phyloP scores from a whole-genome alignment of 2,113 vertebrate genomes.

The Oryzias woworae region DNA sequence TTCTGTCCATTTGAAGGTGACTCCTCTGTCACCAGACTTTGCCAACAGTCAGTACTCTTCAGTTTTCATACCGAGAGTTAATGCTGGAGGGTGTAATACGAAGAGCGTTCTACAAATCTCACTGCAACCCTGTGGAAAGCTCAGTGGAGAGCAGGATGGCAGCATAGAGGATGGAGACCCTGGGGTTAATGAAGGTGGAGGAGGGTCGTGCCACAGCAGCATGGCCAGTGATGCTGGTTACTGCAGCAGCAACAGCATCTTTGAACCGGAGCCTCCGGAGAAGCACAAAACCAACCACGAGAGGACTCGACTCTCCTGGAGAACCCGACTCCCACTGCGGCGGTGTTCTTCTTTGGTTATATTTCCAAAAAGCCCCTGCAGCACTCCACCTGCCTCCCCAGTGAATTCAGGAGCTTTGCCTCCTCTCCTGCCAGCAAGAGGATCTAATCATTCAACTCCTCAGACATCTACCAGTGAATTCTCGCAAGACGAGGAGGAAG shows the following conservation, averaged over 20 bases:
- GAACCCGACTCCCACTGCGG: slow-evolving; percentile 81
- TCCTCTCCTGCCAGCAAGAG: slow-evolving; percentile 61
- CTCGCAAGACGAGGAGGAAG: slow-evolving; percentile 67
- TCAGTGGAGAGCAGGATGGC: slow-evolving; percentile 58
- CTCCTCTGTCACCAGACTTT: slow-evolving; percentile 78
- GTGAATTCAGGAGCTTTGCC: slow-evolving; percentile 73
- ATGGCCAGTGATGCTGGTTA: slow-evolving; percentile 77
- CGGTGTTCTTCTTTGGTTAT: slow-evolving; percentile 94
- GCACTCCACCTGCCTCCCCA: slow-evolving; percentile 87
- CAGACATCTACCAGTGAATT: slow-evolving; percentile 75
- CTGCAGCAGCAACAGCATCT: slow-evolving; percentile 80
- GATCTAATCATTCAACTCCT: slow-evolving; percentile 78
- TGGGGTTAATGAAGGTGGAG: slow-evolving; percentile 46
- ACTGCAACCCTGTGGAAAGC: slow-evolving; percentile 80
- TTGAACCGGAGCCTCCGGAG: slow-evolving; percentile 80
- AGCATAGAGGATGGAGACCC: slow-evolving; percentile 64
- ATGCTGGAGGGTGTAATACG: slow-evolving; percentile 69
- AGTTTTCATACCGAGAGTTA: slow-evolving; percentile 78
- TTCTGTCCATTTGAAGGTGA: slow-evolving; percentile 83
- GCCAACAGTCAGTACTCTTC: slow-evolving; percentile 68
- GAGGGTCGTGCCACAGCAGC: slow-evolving; percentile 81
- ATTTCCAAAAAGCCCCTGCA: slow-evolving; percentile 89
- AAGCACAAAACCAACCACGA: slow-evolving; percentile 67
- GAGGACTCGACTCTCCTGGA: slow-evolving; percentile 65
- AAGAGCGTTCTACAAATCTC: slow-evolving; percentile 91